Percentiles rank a stretch among this genome's conserved stretches.
phyloP scores from a whole-genome alignment of 2,888 invertebrate genomes.

The Microctonus brassicae region DNA sequence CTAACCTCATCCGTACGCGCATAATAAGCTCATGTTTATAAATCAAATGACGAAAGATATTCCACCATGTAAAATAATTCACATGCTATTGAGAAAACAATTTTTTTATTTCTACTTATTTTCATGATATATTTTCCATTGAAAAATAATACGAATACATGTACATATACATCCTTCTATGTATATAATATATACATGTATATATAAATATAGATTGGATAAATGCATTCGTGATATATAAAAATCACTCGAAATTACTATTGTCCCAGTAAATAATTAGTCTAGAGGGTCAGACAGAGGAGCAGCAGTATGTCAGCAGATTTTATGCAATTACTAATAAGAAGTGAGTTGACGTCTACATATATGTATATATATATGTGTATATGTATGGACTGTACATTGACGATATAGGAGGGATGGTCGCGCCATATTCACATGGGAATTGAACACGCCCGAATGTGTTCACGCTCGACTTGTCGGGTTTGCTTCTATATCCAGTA shows the following conservation, averaged over 20 bases:
- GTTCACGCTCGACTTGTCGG: slow-evolving; percentile 33
- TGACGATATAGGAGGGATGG: slow-evolving; percentile 10
- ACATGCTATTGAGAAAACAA: neutral
- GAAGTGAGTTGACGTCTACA: slow-evolving; percentile 16
- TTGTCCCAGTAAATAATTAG: slow-evolving; percentile 11
- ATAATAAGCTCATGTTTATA: slow-evolving; percentile 29
- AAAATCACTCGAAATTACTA: neutral
- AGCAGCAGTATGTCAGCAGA: slow-evolving; percentile 29
- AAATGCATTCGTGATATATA: neutral
- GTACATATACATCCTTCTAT: no score
- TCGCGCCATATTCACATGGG: slow-evolving; percentile 26
- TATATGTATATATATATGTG: neutral
- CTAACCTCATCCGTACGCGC: slow-evolving; percentile 16
- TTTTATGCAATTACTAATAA: slow-evolving; percentile 39
- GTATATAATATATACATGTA: no score
- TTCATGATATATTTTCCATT: neutral
- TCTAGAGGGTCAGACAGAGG: neutral
- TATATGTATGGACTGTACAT: neutral
- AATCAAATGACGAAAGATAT: slow-evolving; percentile 19
- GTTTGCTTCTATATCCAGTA: neutral
- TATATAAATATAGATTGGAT: neutral
- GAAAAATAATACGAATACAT: no score
- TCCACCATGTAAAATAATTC: neutral
- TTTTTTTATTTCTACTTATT: neutral
- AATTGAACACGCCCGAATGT: slow-evolving; percentile 37